Evolutionary conservation across 2,888 invertebrate species (phyloP), one percentile per base, ranked within the genome.

Genomic region (Thyatira batis): DNA sequence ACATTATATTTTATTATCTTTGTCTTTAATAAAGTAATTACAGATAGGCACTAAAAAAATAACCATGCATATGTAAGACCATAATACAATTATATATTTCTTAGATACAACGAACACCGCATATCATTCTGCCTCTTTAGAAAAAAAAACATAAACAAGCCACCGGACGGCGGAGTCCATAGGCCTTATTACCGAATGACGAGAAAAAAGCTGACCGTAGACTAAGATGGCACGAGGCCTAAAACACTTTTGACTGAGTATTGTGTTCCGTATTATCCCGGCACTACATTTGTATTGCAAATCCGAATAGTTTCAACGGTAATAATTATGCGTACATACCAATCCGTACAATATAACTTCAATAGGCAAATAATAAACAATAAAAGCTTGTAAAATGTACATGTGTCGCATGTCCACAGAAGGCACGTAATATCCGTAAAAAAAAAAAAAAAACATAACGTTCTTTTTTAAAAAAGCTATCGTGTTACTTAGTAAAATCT

Each of bases 11-110:
- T 90, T 90, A 89, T 91, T 90, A 91, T 90, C 89, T 91, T 90
- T 90, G 91, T 92, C 89, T 92, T 92, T 88, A 89, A 91, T 91
- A 91, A 91, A 91, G 90, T 92, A 91, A 90, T 91, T 92, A 92
- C 88, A 91, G 91, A 87, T 89, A 91, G 90, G 90, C 91, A 89
- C 90, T 92, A 91, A 90, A 90, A 89, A 90, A 92, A 90, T 89
- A 91, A 92, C 89, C 90, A 91, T 91, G 90, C 91, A 85, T 89
- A 89, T 89, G 84, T 84, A 88, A 85, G 88, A 91, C 87, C 89
- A 86, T 90, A 89, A 87, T 88, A 88, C 84, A 89, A 85, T 90
- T 85, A 89, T 84, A 89, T 89, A 90, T 82, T 84, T 80, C 84
- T 87, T 88, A 85, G 82, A 85, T 84, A 87, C 85, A 87, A 85